Conservation (phyloP, 2,888 invertebrate genomes). For the Nemotelus nigrinus region DNA sequence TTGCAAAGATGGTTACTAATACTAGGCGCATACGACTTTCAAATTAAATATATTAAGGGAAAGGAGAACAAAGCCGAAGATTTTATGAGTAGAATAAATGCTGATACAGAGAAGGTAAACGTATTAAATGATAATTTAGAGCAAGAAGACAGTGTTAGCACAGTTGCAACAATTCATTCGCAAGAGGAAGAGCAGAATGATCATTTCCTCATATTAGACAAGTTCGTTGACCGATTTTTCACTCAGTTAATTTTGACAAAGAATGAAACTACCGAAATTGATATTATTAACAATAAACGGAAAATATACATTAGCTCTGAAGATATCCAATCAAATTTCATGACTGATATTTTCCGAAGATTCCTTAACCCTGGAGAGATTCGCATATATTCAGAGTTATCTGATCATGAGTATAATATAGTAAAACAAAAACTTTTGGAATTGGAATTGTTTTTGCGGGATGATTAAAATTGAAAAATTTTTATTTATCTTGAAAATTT, state of each 20-base stretch:
- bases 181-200: constrained; percentile 10
- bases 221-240: too few relatives aligned
- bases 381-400: too few relatives aligned
- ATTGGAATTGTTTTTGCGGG: constrained; percentile 33
- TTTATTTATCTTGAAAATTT: constrained; percentile 44
- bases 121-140: neutral
- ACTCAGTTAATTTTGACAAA: constrained; percentile 3
- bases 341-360: too few relatives aligned
- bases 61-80: neutral
- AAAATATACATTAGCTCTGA: constrained; percentile 8
- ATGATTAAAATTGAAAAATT: too few relatives aligned
- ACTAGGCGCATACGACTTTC: neutral
- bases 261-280: neutral
- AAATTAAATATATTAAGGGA: too few relatives aligned
- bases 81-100: constrained; percentile 6
- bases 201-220: too few relatives aligned
- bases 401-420: too few relatives aligned
- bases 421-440: too few relatives aligned
- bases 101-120: neutral
- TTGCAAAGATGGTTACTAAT: neutral
- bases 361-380: too few relatives aligned
- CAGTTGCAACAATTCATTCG: too few relatives aligned
- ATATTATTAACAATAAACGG: too few relatives aligned
- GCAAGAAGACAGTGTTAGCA: too few relatives aligned
- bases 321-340: constrained; percentile 12